Evolutionary conservation across 2,888 invertebrate species (phyloP), one percentile per base, ranked within the genome.

Genomic region (Antheraea assamensis): DNA sequence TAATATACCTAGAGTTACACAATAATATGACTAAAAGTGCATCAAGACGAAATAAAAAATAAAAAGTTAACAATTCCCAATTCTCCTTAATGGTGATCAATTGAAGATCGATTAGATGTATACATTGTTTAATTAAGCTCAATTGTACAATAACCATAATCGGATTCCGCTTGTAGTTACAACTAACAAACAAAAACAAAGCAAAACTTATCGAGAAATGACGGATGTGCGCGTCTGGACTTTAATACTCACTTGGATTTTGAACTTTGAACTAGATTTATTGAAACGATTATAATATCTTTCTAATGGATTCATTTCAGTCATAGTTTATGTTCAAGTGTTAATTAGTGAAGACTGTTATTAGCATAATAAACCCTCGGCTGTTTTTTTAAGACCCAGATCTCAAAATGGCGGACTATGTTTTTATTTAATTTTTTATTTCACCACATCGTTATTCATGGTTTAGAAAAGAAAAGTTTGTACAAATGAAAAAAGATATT

Each of bases 121-220:
- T 79, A 81, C 85, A 81, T 85, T 77, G 80, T 84, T 85, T 88
- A 88, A 91, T 91, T 88, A 87, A 86, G 84, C 82, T 75, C 90
- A 89, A 89, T 91, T 87, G 87, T 77, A 77, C 78, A 79, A 82
- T 83, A 80, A 73, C 81, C 79, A 77, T 85, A 82, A 84, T 83
- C 84, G 77, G 75, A 80, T 82, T 77, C 78, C 74, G 76, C n/a
- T 78, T 80, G 70, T 73, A 80, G 77, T 72, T 76, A 72, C 74
- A 71, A 72, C 61, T 24, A 61, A 27, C 27, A 61, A 61, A 27
- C 74, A 76, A 64, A 68, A 52, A 71, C 31, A 52, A 70, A 71
- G 42, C 31, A 74, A 74, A 42, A 55, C 19, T 71, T 52, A 49
- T 70, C 70, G 10, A 24, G 42, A 47, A 68, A 73, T 70, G 55